Base-by-base conservation (phyloP, 2,113 vertebrate genomes). In the Pygoscelis antarcticus region DNA sequence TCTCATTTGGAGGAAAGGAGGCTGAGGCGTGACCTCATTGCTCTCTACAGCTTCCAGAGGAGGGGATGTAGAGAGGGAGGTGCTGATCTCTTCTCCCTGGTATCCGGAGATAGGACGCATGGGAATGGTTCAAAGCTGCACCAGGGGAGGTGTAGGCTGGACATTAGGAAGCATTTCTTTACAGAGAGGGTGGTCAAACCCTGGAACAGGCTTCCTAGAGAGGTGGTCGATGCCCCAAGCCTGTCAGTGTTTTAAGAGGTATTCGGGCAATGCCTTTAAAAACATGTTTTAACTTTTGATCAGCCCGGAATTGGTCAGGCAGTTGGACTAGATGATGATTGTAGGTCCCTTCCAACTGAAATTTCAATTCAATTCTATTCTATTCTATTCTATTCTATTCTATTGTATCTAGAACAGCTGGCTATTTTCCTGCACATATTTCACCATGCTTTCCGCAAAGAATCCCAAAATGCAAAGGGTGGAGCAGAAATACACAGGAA, bases 141-240 rank as follows among this genome's bases (percentile, higher is more conserved):
- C 36, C 36, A 36, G 36, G 36, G 36, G 36, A 36, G 36, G 36
- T 36, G 36, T 36, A 36, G 36, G 36, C 36, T 36, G 36, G 36
- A 36, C 36, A 36, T 36, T 36, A 36, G 36, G 36, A 36, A 36
- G 36, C 36, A 36, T 36, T 36, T 36, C 36, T 36, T 36, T 36
- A 36, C 16, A 0, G 1, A 36, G 29, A 64, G 6, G 3, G 7
- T 49, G 19, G 10, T 12, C 38, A 71, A n/a, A 76, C 7, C 13
- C 19, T 16, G 19, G 19, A 70, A 55, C 22, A 76, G 19, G 10
- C n/a, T 71, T 36, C 13, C 36, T 44, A 26, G 14, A 54, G 68
- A 60, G 13, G 26, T 30, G 38, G 22, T 12, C 7, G 10, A 0
- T 22, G n/a, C 10, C 21, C 38, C 14, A 38, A 2, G 6, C 20